Conservation (phyloP, 2,888 invertebrate genomes). For the Aporophyla lueneburgensis region DNA sequence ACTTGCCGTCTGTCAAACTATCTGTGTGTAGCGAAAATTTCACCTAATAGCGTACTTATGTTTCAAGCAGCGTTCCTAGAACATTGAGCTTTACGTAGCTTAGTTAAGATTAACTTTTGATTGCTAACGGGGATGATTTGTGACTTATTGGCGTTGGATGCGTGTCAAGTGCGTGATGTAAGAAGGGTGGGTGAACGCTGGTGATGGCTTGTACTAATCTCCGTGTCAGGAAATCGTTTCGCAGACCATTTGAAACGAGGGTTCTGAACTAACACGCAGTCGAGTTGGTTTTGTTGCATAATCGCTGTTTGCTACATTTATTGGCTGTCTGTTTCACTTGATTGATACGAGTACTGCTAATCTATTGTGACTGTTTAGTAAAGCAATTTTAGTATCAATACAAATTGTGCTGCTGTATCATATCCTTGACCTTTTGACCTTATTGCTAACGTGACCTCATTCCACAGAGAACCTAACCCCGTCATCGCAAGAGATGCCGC, state of each 20-base stretch:
- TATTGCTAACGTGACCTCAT: slow-evolving; percentile 48
- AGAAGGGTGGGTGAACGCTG: slow-evolving; percentile 88
- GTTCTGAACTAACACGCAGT: slow-evolving; percentile 88
- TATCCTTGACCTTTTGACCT: slow-evolving; percentile 30
- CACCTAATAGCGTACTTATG: slow-evolving; percentile 65
- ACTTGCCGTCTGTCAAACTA: slow-evolving; percentile 90
- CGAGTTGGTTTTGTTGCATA: slow-evolving; percentile 86
- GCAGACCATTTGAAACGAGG: slow-evolving; percentile 90
- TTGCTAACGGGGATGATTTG: slow-evolving; percentile 76
- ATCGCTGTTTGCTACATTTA: slow-evolving; percentile 84
- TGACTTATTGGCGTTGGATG: slow-evolving; percentile 78
- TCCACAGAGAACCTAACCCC: slow-evolving; percentile 84
- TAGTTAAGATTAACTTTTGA: slow-evolving; percentile 77
- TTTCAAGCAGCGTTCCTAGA: slow-evolving; percentile 51
- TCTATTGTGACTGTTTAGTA: background rate
- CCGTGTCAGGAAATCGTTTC: slow-evolving; percentile 91
- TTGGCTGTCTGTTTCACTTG: slow-evolving; percentile 78
- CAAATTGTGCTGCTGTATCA: slow-evolving; percentile 4
- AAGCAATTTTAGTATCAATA: background rate
- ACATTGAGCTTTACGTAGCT: slow-evolving; percentile 77
- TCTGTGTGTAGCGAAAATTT: slow-evolving; percentile 80
- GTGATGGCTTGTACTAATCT: slow-evolving; percentile 91
- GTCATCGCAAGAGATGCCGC: slow-evolving; percentile 81
- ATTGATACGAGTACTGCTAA: slow-evolving; percentile 61
- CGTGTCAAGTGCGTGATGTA: slow-evolving; percentile 89